Conservation (phyloP, 1,140 invertebrate species). For the Oedothorax gibbosus region DNA sequence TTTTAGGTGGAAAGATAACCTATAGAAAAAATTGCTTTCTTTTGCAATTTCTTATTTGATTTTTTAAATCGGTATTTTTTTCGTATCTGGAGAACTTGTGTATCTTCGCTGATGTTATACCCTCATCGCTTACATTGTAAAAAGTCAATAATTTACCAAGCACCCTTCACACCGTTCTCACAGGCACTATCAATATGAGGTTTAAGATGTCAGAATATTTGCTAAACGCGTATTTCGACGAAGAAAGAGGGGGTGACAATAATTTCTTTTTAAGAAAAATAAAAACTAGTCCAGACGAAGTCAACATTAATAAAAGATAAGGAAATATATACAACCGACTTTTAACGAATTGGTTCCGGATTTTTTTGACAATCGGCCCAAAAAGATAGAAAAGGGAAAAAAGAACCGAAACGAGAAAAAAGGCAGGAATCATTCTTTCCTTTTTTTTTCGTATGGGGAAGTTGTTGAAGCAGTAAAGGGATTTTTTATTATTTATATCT, state of each 20-base stretch:
- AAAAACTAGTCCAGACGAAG: slow-evolving; percentile 21
- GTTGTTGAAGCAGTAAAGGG: slow-evolving; percentile 8
- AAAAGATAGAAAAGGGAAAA: slow-evolving; percentile 25
- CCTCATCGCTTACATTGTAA: slow-evolving; percentile 17
- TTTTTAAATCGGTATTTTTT: neutral
- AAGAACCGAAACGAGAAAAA: neutral
- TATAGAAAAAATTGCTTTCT: neutral
- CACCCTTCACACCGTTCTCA: neutral
- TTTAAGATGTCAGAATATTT: slow-evolving; percentile 52
- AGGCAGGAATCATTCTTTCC: neutral
- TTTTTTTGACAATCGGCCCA: slow-evolving; percentile 36
- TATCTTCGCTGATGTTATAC: neutral
- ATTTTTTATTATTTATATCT: neutral
- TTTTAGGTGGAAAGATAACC: neutral
- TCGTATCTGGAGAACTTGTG: neutral
- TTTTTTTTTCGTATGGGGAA: neutral
- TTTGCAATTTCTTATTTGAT: neutral
- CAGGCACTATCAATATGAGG: slow-evolving; percentile 35
- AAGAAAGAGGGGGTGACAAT: neutral
- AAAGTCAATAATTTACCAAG: slow-evolving; percentile 28
- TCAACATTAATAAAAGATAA: slow-evolving; percentile 54
- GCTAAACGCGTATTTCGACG: slow-evolving; percentile 38
- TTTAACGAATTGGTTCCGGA: slow-evolving; percentile 43
- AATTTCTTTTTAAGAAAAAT: neutral
- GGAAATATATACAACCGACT: slow-evolving; percentile 44